Evolutionary conservation across 2,113 vertebrate genomes (phyloP), one percentile per base, ranked within the genome.

Genomic region (Dolichotis patagonum): DNA sequence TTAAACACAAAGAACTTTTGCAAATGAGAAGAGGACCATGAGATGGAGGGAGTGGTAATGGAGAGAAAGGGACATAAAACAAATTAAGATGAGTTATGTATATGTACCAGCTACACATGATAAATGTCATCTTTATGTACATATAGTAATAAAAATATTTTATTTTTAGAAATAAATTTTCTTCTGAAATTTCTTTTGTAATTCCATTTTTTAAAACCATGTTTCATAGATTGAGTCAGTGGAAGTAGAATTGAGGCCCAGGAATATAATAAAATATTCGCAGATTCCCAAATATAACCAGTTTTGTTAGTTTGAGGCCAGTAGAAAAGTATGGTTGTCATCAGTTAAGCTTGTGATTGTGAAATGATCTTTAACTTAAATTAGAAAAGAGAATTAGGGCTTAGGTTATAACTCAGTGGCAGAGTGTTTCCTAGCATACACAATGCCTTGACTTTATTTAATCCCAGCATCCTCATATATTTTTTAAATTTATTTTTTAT

Each of bases 311-410:
- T 43, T 93, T 85, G 19, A 92, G 4, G 41, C 17, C 41, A 95
- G 4, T 91, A 65, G 38, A 77, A 88, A 49, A 95, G n/a, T 78
- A 77, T 69, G 52, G 32, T 13, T 96, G 26, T 94, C 46, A 71
- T 84, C 69, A 88, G 12, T 30, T 92, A 84, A 80, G 22, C 46
- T 9, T 87, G 4, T 71, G 73, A 83, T 92, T 94, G 60, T 90
- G 69, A 94, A 95, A 90, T 94, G 30, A 90, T 78, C 69, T 85
- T 87, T 92, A 26, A 92, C n/a, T 89, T 62, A 85, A 62, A 62
- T 91, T 81, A 77, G 85, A 82, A 94, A 95, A 85, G 52, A 14
- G 26, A 83, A 91, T 11, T 84, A 89, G 87, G 30, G 20, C 26
- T 77, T 17, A 28, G 41, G 32, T 41, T 62, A 7, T 88, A 77